These are phyloP conservation scores for Zonotrichia albicollis DNA, from an alignment of 2,797 vertebrate species.

Conservation along the genomic window DNA sequence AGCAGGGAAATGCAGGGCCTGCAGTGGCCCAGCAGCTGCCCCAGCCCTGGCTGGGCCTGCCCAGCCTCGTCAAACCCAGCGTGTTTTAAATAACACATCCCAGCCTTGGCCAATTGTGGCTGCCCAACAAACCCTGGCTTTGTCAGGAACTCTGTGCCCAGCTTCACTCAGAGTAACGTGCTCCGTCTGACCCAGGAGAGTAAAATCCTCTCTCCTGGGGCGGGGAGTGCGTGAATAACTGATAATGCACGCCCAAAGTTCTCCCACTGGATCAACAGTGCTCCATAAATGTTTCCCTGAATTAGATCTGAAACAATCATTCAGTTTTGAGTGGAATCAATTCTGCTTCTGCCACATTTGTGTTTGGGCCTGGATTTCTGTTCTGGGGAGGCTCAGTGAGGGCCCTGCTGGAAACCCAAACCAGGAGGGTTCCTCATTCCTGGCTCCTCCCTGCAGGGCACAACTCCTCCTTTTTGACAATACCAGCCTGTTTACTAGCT, in stretches of 20 bases:
- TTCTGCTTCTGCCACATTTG: neutral
- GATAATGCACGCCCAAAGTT: neutral
- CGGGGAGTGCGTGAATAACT: neutral
- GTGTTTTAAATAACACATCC: neutral
- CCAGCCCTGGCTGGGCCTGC: neutral
- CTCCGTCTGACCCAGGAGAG: neutral
- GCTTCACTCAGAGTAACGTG: neutral
- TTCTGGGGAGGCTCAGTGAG: neutral
- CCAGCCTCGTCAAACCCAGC: neutral
- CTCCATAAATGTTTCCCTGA: neutral
- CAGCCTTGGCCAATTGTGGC: neutral
- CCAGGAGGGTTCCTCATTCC: slow-evolving; percentile 31
- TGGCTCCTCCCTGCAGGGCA: neutral
- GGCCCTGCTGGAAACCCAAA: neutral
- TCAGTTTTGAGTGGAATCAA: neutral
- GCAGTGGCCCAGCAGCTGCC: slow-evolving; percentile 10
- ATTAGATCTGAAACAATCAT: neutral
- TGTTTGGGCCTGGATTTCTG: neutral
- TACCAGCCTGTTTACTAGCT: neutral
- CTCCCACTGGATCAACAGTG: neutral
- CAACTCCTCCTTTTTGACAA: neutral
- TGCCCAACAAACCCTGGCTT: neutral
- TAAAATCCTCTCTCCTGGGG: neutral
- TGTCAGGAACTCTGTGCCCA: neutral
- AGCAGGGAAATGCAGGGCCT: neutral